phyloP scores from a whole-genome alignment of 2,888 invertebrate genomes.

The Apamea anceps region DNA sequence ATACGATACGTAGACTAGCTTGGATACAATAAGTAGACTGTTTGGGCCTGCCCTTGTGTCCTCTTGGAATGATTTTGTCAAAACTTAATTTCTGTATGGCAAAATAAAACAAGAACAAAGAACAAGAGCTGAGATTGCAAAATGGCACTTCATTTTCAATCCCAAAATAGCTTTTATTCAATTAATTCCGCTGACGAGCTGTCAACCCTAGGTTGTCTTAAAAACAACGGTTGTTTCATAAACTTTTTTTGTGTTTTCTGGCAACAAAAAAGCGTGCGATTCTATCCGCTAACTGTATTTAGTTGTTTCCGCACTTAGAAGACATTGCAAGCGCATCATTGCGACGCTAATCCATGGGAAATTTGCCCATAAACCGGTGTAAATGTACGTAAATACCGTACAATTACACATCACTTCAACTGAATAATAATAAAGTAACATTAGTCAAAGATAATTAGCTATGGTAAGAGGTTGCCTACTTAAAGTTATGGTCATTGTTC shows the following conservation, averaged over 20 bases:
- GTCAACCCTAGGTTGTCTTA: constrained; percentile 35
- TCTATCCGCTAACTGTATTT: constrained; percentile 74
- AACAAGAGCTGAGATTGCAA: not conserved
- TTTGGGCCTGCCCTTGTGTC: not conserved
- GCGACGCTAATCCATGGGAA: constrained; percentile 79
- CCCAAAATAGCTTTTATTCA: not conserved
- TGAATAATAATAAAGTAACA: constrained; percentile 58
- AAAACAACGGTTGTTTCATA: constrained; percentile 66
- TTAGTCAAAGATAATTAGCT: constrained; percentile 60
- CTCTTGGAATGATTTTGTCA: not conserved
- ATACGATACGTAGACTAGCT: not conserved
- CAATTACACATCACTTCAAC: constrained; percentile 65
- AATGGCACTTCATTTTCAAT: not conserved
- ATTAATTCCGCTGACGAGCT: not conserved
- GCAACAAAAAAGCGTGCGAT: constrained; percentile 73
- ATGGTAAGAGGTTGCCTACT: constrained; percentile 25
- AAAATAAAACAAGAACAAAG: not conserved
- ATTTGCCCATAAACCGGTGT: constrained; percentile 66
- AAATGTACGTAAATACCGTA: constrained; percentile 67
- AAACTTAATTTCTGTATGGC: not conserved
- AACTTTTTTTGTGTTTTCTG: constrained; percentile 68
- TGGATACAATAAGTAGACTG: not conserved
- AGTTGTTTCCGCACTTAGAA: constrained; percentile 77
- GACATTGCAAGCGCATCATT: constrained; percentile 64
- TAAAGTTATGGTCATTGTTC: constrained; percentile 49